Conservation (phyloP, 2,888 invertebrate species). For the Sphaeridia pumilis region DNA sequence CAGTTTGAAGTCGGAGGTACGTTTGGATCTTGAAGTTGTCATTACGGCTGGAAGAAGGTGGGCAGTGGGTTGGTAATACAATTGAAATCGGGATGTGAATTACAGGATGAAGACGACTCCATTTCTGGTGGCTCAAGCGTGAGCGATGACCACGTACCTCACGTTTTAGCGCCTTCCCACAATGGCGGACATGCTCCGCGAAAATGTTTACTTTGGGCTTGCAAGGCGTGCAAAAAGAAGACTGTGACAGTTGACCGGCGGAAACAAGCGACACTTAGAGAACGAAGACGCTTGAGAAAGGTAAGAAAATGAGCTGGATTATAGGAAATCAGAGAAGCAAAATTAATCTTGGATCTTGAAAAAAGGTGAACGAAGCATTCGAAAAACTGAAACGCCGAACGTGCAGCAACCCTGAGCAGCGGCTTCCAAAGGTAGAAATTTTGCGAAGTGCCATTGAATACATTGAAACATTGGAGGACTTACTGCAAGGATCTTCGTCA, state of each 20-base stretch:
- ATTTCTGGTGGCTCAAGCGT: conserved; percentile 36
- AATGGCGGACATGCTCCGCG: conserved; percentile 44
- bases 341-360: conserved; percentile 22
- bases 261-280: conserved; percentile 92
- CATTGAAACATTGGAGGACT: conserved; percentile 79
- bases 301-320: conserved; percentile 44
- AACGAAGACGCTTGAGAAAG: conserved; percentile 82
- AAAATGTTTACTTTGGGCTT: conserved; percentile 88
- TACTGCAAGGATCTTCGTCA: conserved; percentile 50
- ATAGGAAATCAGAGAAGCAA: background rate
- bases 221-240: conserved; percentile 94
- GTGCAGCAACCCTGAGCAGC: conserved; percentile 87
- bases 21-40: background rate
- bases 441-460: conserved; percentile 95
- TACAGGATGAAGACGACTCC: conserved; percentile 33
- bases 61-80: background rate
- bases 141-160: conserved; percentile 42
- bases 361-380: conserved; percentile 93
- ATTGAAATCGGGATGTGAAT: background rate
- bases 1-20: background rate
- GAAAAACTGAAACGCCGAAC: conserved; percentile 86
- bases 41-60: background rate
- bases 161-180: conserved; percentile 32
- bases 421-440: conserved; percentile 95
- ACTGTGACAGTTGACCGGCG: conserved; percentile 88